These are phyloP conservation scores for Cyclargus thomasi DNA, from an alignment of 1,140 invertebrate species.

Conservation along the genomic window DNA sequence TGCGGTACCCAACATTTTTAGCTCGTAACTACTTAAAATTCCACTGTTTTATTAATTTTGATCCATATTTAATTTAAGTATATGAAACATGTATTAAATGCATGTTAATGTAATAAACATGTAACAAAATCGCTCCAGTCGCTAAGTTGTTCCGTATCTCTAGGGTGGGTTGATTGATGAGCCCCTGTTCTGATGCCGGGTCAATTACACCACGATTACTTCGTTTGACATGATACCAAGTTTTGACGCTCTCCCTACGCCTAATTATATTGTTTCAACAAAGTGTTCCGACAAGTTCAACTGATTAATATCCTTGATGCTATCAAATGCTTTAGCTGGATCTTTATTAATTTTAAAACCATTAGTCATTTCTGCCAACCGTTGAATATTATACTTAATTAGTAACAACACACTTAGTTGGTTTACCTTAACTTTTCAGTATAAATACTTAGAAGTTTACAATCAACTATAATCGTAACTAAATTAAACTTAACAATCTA, in stretches of 20 bases:
- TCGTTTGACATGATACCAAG: conserved; percentile 64
- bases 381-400: not conserved
- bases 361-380: not conserved
- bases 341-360: not conserved
- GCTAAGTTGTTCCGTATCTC: not conserved
- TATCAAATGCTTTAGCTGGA: not conserved
- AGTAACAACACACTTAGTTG: too few relatives aligned
- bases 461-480: not conserved
- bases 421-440: too few relatives aligned
- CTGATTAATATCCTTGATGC: not conserved
- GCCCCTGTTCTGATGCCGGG: conserved; percentile 52
- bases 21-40: not conserved
- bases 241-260: conserved; percentile 32
- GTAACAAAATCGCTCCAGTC: not conserved
- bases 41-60: not conserved
- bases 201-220: conserved; percentile 66
- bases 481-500: not conserved
- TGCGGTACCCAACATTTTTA: not conserved
- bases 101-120: not conserved
- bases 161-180: conserved; percentile 62
- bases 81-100: not conserved
- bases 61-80: not conserved
- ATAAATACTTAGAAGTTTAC: too few relatives aligned
- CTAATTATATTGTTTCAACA: conserved; percentile 21
- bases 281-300: conserved; percentile 5